Evolutionary conservation across 2,113 vertebrate species (phyloP).

Genomic region (Brachirus orientalis): DNA sequence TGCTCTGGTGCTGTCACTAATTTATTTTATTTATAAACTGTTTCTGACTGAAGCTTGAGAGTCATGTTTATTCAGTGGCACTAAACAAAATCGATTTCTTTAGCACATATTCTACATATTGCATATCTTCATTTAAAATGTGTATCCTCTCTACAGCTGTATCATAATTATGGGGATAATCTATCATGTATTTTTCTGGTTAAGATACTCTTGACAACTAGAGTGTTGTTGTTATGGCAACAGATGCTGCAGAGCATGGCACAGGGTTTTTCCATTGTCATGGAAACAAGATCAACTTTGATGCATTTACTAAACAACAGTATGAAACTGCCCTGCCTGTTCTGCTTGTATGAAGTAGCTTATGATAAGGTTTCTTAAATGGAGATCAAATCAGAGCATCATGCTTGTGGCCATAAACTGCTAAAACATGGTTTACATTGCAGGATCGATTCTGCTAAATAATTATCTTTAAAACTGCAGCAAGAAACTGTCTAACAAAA

Average conservation of each 20-base stretch:
- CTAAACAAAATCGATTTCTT: background rate
- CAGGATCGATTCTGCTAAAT: background rate
- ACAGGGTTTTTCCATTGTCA: slow-evolving; percentile 62
- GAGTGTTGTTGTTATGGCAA: slow-evolving; percentile 69
- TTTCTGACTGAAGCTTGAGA: background rate
- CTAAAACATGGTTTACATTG: background rate
- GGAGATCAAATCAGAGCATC: background rate
- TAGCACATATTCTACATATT: no score
- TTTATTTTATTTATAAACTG: slow-evolving; percentile 31
- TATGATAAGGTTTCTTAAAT: no score
- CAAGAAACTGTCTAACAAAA: background rate
- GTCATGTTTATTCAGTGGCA: background rate
- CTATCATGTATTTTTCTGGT: slow-evolving; percentile 33
- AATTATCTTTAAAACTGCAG: background rate
- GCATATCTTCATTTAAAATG: no score
- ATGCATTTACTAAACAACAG: slow-evolving; percentile 48
- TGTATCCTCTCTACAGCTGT: background rate
- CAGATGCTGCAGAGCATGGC: slow-evolving; percentile 62
- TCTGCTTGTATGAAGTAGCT: no score
- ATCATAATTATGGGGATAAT: slow-evolving; percentile 16
- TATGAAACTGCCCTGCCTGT: slow-evolving; percentile 4
- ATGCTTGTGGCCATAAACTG: background rate
- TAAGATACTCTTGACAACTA: slow-evolving; percentile 35
- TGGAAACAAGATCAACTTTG: slow-evolving; percentile 64
- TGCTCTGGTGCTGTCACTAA: background rate